phyloP scores from a whole-genome alignment of 2,797 vertebrate genomes.

The Intellagama lesueurii region DNA sequence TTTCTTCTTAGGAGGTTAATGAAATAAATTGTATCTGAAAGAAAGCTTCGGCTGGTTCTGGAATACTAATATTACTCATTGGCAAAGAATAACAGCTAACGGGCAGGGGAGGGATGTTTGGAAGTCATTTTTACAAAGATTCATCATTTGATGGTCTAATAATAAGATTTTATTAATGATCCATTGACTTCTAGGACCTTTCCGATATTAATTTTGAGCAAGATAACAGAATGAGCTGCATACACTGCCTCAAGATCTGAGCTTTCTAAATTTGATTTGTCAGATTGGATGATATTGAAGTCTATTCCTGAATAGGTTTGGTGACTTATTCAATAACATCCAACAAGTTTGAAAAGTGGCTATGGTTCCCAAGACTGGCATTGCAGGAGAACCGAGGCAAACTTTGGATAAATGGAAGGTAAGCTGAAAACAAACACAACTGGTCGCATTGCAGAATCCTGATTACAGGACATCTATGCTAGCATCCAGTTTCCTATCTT shows the following conservation, averaged over 20 bases:
- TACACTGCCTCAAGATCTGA: not conserved
- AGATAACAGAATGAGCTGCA: not conserved
- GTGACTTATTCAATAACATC: not conserved
- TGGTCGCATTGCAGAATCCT: too few species aligned
- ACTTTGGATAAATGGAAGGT: too few species aligned
- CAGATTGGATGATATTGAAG: not conserved
- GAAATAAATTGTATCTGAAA: not conserved
- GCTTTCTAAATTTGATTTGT: not conserved
- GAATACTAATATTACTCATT: not conserved
- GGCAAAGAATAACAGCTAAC: not conserved
- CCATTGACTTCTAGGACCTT: not conserved
- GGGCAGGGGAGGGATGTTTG: not conserved
- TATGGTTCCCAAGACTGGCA: not conserved
- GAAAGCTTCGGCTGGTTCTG: not conserved
- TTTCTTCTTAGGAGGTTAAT: not conserved
- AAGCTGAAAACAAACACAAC: too few species aligned
- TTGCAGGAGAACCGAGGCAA: not conserved
- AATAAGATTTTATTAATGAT: not conserved
- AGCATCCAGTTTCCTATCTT: too few species aligned
- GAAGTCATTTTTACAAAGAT: not conserved
- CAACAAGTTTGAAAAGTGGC: not conserved
- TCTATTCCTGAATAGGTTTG: not conserved
- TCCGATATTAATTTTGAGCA: not conserved
- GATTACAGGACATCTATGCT: too few species aligned
- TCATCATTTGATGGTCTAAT: not conserved